Evolutionary conservation across 2,113 vertebrate species (phyloP).

Genomic region (Hylia prasina): DNA sequence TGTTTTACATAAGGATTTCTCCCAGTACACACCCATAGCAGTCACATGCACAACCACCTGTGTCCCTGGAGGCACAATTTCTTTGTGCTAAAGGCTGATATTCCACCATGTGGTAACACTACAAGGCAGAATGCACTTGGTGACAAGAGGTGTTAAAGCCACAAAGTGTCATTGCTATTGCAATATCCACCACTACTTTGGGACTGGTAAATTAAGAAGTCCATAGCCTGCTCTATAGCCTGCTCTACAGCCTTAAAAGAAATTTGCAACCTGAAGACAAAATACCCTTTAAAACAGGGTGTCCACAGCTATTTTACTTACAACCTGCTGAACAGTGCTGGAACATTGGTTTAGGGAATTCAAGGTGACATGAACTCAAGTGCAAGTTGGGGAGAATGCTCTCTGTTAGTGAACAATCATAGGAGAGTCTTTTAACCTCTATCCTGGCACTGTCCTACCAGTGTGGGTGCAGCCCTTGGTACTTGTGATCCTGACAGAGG

Average conservation of each 20-base stretch:
- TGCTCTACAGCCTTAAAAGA: background rate
- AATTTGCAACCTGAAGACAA: background rate
- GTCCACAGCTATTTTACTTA: background rate
- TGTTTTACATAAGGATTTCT: background rate
- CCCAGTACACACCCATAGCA: background rate
- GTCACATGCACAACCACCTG: fast-evolving
- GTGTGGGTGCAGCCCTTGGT: background rate
- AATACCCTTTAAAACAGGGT: background rate
- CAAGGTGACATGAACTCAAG: background rate
- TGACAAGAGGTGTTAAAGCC: background rate
- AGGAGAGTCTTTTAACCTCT: background rate
- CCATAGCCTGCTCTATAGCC: background rate
- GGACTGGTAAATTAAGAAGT: background rate
- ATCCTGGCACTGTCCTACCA: background rate
- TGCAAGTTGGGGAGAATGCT: background rate
- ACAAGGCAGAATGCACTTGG: background rate
- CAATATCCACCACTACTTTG: background rate
- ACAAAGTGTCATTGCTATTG: background rate
- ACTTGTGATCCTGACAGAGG: background rate
- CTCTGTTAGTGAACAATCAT: background rate
- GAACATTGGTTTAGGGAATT: background rate
- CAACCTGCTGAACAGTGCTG: background rate
- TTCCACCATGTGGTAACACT: background rate
- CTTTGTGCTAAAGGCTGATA: background rate
- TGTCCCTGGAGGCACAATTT: background rate